Base-by-base conservation (phyloP, 2,113 vertebrate genomes). In the Galbula dea region DNA sequence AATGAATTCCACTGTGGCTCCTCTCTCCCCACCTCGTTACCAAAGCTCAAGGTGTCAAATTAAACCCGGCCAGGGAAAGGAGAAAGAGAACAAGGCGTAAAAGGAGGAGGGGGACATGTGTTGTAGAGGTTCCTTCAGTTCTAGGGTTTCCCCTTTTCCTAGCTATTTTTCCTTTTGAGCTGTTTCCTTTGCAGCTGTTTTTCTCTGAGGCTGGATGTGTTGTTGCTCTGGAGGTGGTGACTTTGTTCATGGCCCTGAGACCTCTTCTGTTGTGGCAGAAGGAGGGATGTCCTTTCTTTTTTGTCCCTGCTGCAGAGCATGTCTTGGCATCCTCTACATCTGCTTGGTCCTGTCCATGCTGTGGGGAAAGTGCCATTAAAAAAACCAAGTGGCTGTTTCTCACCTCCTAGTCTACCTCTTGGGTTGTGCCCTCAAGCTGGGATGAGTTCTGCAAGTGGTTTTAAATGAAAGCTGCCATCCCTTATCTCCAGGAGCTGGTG, bases 41-140 rank as follows among this genome's bases (percentile, higher is more conserved):
- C 98, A 98, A 98, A 98, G 98, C 98, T 98, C 98, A 98, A 99
- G 98, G 98, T 99, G 99, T 99, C 99, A 99, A 98, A 99, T 99
- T 99, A 99, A 99, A 99, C 98, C 96, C 97, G 95, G 98, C 97
- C 97, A 41, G 97, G 93, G 96, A 98, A 98, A 97, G 97, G 97
- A 93, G 92, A 91, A 84, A 57, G 97, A 97, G 94, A 92, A 75
- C 59, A 36, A 96, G 91, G 61, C 43, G 2, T 59, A 29, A 77
- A 62, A 86, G 74, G 66, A 89, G 75, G 66, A 78, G 55, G 39
- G 65, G n/a, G 18, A 22, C 3, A 2, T 36, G 51, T 83, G 46
- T 76, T 89, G 41, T 22, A 79, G 41, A 72, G 92, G 79, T 71
- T 94, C 67, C 37, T 89, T 80, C 77, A 32, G 43, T 91, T 79